These are phyloP conservation scores for Melanotaenia maccullochi DNA, from an alignment of 2,797 vertebrate genomes.

Conservation along the genomic window DNA sequence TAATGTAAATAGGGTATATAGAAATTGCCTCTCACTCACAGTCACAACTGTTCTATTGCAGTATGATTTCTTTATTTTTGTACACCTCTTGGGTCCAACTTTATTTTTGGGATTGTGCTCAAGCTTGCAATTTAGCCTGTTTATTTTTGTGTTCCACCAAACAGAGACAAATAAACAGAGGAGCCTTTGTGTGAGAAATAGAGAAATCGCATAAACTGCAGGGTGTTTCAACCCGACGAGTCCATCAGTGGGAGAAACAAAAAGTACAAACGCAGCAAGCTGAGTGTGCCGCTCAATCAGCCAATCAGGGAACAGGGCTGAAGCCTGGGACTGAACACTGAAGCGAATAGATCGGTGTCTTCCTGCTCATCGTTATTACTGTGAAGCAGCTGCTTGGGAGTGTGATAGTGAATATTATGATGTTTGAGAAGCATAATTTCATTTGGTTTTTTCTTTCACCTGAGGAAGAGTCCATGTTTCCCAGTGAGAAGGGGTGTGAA, in stretches of 20 bases:
- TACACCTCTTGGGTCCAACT: conserved; percentile 64
- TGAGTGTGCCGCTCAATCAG: conserved; percentile 63
- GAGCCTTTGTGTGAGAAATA: conserved; percentile 56
- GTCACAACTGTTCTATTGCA: conserved; percentile 68
- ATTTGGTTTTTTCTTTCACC: conserved; percentile 23
- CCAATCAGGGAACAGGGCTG: conserved; percentile 79
- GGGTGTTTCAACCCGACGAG: conserved; percentile 18
- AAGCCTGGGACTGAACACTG: conserved; percentile 57
- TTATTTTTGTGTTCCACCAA: conserved; percentile 35
- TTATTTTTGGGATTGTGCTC: conserved; percentile 59
- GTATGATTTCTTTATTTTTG: conserved; percentile 81
- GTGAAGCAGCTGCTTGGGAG: conserved; percentile 70
- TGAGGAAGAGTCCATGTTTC: conserved; percentile 47
- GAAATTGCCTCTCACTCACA: conserved; percentile 67
- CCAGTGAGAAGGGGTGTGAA: conserved; percentile 27
- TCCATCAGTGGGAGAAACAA: conserved; percentile 25
- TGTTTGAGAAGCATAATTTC: conserved; percentile 54
- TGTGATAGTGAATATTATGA: conserved; percentile 51
- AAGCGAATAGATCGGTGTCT: conserved; percentile 71
- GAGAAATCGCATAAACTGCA: conserved; percentile 26
- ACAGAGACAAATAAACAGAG: conserved; percentile 34
- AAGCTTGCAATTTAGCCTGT: conserved; percentile 44
- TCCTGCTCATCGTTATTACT: conserved; percentile 76
- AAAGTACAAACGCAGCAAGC: conserved; percentile 27
- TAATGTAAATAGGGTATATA: conserved; percentile 78